Base-by-base conservation (phyloP, 2,113 vertebrate species). In the Typhlomys cinereus region DNA sequence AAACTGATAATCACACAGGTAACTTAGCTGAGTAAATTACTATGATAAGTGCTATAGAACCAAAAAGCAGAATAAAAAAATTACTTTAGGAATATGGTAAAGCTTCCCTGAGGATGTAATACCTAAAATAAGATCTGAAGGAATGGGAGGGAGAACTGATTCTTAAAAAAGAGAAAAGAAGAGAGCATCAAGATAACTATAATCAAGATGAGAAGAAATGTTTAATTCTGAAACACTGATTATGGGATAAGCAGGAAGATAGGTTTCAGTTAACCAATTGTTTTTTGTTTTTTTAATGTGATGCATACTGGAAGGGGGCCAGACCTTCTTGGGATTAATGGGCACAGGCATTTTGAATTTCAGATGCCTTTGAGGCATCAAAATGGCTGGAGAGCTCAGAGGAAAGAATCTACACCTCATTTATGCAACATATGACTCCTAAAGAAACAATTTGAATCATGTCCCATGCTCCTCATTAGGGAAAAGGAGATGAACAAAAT, bases 71-170 rank as follows among this genome's bases (percentile, higher is more conserved):
- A 92, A 52, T 14, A 92, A 71, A 62, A 91, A 66, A 70, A 67
- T 90, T 73, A 95, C 34, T 95, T 61, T 76, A 25, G 54, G 74
- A 7, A 95, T 74, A 70, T 95, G 23, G 61, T 79, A 94, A 86
- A 15, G 41, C 54, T 91, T 84, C 80, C 71, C 21, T 73, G 3
- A 89, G 27, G 52, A 87, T 80, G 36, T 36, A 81, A 62, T n/a
- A 6, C 76, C 71, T 90, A 57, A 87, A 36, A 39, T 87, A 41
- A 94, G 46, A 93, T 52, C 61, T 94, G 50, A 94, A 85, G 39
- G 25, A 79, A 81, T 17, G 62, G 44, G 34, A 64, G 36, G 36
- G 4, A 88, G 11, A 92, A 67, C 27, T 64, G 9, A 31, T 39
- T 52, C 34, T 2, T 21, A 29, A 44, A 46, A 29, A 4, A 34